phyloP scores from a whole-genome alignment of 2,888 invertebrate species.

The Agrochola lychnidis region DNA sequence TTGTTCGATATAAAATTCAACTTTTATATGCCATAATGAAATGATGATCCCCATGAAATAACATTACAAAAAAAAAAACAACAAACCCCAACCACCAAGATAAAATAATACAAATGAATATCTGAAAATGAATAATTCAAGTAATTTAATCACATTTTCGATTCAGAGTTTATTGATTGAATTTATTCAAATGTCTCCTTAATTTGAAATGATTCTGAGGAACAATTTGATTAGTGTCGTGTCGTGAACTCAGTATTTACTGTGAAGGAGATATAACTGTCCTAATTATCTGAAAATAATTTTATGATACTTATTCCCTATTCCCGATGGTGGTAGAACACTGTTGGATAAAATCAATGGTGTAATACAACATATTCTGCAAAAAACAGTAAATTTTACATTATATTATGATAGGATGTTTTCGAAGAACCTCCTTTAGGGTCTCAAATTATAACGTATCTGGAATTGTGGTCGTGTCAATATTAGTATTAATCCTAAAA shows the following conservation, averaged over 20 bases:
- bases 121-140: constrained; percentile 33
- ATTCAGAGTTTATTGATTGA: constrained; percentile 37
- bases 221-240: constrained; percentile 32
- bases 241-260: constrained; percentile 12
- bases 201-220: constrained; percentile 36
- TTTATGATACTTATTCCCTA: constrained; percentile 1
- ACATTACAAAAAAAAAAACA: constrained; percentile 6
- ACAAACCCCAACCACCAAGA: constrained; percentile 47
- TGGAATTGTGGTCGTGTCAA: constrained; percentile 55
- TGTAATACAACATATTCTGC: constrained; percentile 2
- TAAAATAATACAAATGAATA: constrained; percentile 31
- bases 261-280: background rate
- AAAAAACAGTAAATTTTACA: background rate
- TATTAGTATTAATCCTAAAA: constrained; percentile 73
- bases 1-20: background rate
- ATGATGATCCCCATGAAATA: constrained; percentile 19
- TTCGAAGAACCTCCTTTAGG: background rate
- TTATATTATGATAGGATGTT: background rate
- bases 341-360: constrained; percentile 5
- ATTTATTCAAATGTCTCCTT: constrained; percentile 38
- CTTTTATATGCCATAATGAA: constrained; percentile 10
- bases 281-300: background rate
- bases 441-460: background rate
- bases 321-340: constrained; percentile 14
- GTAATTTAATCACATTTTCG: constrained; percentile 24